Percentiles rank a stretch among this genome's conserved stretches.
These are phyloP conservation scores for Orchestes rusci DNA, from an alignment of 2,888 invertebrate genomes.

Conservation along the genomic window DNA sequence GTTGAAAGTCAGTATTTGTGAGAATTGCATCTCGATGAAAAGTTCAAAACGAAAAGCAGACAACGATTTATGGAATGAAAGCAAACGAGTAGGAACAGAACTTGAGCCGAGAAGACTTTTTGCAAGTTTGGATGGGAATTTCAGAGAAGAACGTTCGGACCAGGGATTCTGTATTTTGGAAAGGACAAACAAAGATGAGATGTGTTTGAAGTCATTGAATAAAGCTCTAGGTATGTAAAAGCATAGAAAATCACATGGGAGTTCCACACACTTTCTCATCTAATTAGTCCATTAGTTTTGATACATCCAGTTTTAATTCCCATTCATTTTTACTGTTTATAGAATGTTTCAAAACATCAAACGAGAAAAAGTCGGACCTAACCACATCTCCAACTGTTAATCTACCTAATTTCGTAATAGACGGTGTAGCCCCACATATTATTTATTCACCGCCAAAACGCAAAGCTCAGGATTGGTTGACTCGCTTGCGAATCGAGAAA, in stretches of 20 bases:
- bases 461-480: constrained; percentile 66
- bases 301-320: too few relatives aligned
- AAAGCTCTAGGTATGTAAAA: constrained; percentile 14
- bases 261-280: too few relatives aligned
- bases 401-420: constrained; percentile 68
- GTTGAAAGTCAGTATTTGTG: constrained; percentile 28
- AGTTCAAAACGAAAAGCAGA: constrained; percentile 28
- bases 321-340: too few relatives aligned
- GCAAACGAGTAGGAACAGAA: constrained; percentile 21
- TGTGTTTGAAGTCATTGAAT: constrained; percentile 19
- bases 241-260: background rate
- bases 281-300: background rate
- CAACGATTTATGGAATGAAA: constrained; percentile 20
- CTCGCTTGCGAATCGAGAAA: constrained; percentile 54
- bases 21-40: constrained; percentile 29
- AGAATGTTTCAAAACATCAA: constrained; percentile 14
- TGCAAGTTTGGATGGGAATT: constrained; percentile 30
- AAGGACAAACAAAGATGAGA: constrained; percentile 10
- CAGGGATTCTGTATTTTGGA: constrained; percentile 6
- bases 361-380: constrained; percentile 9
- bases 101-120: constrained; percentile 30
- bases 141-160: constrained; percentile 23
- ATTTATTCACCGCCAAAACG: constrained; percentile 63
- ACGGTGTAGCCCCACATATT: constrained; percentile 72
- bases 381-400: constrained; percentile 58